These are phyloP conservation scores for Heloderma charlesbogerti DNA, from an alignment of 2,113 vertebrate genomes.

Conservation along the genomic window DNA sequence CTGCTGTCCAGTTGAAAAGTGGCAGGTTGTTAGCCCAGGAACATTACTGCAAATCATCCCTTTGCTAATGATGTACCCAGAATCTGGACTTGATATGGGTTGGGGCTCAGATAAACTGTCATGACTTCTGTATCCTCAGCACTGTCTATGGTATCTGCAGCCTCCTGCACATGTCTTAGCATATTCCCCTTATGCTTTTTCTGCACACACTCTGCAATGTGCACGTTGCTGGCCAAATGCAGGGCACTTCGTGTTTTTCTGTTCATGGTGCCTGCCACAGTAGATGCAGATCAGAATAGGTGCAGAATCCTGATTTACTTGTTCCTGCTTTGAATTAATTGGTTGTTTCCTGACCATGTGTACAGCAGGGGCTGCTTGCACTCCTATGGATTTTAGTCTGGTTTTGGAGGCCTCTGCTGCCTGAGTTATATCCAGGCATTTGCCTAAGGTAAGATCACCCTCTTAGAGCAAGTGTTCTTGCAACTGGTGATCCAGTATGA, in stretches of 20 bases:
- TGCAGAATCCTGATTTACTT: background rate
- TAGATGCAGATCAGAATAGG: background rate
- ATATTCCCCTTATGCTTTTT: too few relatives aligned
- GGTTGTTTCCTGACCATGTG: too few relatives aligned
- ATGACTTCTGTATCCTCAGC: background rate
- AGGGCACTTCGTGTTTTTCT: background rate
- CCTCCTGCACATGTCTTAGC: too few relatives aligned
- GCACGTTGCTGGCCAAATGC: background rate
- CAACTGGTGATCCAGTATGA: too few relatives aligned
- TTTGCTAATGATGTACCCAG: background rate
- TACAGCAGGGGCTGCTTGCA: background rate
- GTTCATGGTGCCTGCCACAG: background rate
- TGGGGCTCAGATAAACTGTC: background rate
- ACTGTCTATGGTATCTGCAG: background rate
- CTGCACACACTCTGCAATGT: background rate
- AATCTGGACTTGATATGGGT: background rate
- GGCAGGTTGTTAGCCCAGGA: background rate
- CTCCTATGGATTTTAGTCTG: background rate
- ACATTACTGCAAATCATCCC: background rate
- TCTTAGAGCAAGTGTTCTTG: too few relatives aligned
- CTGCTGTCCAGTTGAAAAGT: background rate
- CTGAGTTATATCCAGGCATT: too few relatives aligned
- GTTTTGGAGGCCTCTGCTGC: background rate
- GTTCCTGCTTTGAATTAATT: background rate
- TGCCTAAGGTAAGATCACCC: too few relatives aligned